phyloP scores from a whole-genome alignment of 2,113 vertebrate species.

The Platysteira castanea region DNA sequence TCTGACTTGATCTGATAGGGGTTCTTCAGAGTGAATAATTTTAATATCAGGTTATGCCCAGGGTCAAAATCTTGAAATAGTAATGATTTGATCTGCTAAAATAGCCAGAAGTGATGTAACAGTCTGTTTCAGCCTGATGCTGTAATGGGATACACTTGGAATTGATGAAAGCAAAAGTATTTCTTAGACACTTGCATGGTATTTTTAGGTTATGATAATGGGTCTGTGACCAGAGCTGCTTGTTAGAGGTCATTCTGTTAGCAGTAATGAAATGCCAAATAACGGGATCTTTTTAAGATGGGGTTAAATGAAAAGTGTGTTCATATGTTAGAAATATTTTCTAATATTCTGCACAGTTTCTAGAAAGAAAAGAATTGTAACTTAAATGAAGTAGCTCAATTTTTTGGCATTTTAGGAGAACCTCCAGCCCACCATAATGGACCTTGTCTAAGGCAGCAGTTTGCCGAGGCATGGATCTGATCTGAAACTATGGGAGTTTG shows the following conservation, averaged over 20 bases:
- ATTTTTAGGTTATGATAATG: constrained; percentile 4
- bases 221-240: not conserved
- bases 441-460: fast-evolving
- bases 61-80: constrained; percentile 20
- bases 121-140: not conserved
- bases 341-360: not conserved
- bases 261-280: not conserved
- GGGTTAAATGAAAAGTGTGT: not conserved
- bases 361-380: not conserved
- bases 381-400: not conserved
- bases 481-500: not conserved
- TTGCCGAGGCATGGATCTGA: fast-evolving
- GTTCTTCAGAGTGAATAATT: not conserved
- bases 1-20: not conserved
- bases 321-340: not conserved
- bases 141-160: not conserved
- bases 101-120: not conserved
- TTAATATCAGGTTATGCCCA: not conserved
- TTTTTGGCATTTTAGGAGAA: not conserved
- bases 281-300: not conserved
- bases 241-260: not conserved
- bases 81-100: not conserved
- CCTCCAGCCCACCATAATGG: fast-evolving
- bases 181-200: not conserved
- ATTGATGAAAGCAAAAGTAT: not conserved